phyloP scores from a whole-genome alignment of 1,140 invertebrate species.

The Drosophila obscura region DNA sequence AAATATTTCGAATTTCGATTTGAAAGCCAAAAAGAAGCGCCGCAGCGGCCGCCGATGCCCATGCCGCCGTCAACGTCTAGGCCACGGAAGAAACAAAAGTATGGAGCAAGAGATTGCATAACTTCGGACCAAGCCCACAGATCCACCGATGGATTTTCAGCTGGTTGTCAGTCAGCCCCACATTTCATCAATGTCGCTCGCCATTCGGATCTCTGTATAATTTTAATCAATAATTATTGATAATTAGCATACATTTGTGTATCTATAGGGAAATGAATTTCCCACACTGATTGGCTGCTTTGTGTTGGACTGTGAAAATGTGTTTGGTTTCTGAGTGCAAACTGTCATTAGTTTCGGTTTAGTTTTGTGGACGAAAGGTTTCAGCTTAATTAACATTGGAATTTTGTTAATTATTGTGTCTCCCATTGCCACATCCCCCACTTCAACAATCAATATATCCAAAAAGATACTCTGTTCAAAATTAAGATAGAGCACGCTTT shows the following conservation, averaged over 20 bases:
- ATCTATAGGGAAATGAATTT: constrained; percentile 12
- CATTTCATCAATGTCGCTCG: constrained; percentile 74
- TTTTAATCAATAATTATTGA: constrained; percentile 54
- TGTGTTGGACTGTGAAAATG: constrained; percentile 26
- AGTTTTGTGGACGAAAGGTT: constrained; percentile 39
- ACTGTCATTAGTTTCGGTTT: constrained; percentile 21
- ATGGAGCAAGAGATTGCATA: constrained; percentile 56
- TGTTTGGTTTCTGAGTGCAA: constrained; percentile 39
- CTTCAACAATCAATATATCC: constrained; percentile 24
- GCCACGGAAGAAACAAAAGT: constrained; percentile 7
- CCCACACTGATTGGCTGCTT: constrained; percentile 50
- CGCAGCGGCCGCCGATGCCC: constrained; percentile 19
- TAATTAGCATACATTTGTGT: constrained; percentile 59
- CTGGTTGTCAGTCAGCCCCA: constrained; percentile 42
- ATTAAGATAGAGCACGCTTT: constrained; percentile 11
- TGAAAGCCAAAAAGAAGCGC: constrained; percentile 78
- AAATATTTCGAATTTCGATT: constrained; percentile 76
- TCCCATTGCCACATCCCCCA: neutral
- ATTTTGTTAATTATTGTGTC: constrained; percentile 49
- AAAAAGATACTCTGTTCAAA: constrained; percentile 5
- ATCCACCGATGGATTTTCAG: constrained; percentile 10
- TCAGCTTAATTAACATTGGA: constrained; percentile 62
- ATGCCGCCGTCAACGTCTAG: constrained; percentile 10
- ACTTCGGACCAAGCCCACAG: constrained; percentile 31
- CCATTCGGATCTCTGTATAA: constrained; percentile 1